Evolutionary conservation across 2,888 invertebrate species (phyloP).

Genomic region (Stratiomys singularior): DNA sequence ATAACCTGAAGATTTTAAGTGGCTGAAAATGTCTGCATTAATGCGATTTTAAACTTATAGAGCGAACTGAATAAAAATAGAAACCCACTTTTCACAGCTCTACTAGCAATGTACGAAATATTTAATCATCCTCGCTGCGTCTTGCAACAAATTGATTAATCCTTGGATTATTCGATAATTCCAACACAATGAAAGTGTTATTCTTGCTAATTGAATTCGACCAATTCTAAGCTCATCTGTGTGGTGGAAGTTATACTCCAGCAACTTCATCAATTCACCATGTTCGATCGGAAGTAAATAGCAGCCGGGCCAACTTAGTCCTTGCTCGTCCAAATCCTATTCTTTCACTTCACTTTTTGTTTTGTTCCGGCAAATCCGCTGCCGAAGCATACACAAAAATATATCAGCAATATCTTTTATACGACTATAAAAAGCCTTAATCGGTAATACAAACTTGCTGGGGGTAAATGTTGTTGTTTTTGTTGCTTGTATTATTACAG

Average conservation of each 20-base stretch:
- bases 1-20: no score
- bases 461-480: no score
- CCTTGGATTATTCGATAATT: constrained; percentile 35
- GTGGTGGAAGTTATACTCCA: neutral
- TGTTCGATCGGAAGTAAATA: neutral
- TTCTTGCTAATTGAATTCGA: constrained; percentile 45
- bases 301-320: neutral
- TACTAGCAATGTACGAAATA: no score
- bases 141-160: constrained; percentile 44
- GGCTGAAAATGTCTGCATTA: no score
- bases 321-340: neutral
- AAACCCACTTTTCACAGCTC: no score
- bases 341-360: neutral
- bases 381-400: neutral
- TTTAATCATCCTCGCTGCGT: no score
- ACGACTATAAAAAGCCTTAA: constrained; percentile 39
- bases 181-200: constrained; percentile 40
- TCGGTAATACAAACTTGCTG: constrained; percentile 24
- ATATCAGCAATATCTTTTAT: constrained; percentile 31
- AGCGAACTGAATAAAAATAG: no score
- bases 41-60: no score
- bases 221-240: neutral
- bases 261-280: neutral
- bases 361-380: constrained; percentile 1
- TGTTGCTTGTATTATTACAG: neutral